These are phyloP conservation scores for Pegoplata infirma DNA, from an alignment of 2,888 invertebrate genomes.

Conservation along the genomic window DNA sequence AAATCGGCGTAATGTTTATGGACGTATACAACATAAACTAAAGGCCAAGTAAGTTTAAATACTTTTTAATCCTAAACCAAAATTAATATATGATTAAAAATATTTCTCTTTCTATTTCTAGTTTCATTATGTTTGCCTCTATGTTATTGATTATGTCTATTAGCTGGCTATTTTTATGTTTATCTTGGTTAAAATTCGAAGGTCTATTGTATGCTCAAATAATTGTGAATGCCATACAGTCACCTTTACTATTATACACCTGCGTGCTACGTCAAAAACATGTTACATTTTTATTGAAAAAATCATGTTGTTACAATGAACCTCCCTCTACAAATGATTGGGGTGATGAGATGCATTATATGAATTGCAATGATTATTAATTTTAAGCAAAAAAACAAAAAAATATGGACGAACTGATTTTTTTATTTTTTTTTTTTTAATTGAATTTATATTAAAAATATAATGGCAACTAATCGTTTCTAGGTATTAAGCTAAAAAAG, in stretches of 20 bases:
- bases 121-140: conserved; percentile 88
- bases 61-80: neutral
- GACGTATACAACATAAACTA: conserved; percentile 91
- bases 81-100: neutral
- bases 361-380: conserved; percentile 82
- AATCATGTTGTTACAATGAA: conserved; percentile 88
- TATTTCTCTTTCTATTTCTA: conserved; percentile 78
- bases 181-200: conserved; percentile 87
- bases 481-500: conserved; percentile 35
- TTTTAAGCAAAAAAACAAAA: conserved; percentile 13
- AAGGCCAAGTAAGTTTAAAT: conserved; percentile 84
- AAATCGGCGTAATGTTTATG: conserved; percentile 89
- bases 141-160: conserved; percentile 86
- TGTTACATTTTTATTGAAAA: conserved; percentile 87
- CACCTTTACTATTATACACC: conserved; percentile 86
- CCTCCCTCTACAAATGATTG: conserved; percentile 87
- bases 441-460: conserved; percentile 51
- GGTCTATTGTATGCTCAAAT: conserved; percentile 87
- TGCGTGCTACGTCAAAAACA: conserved; percentile 88
- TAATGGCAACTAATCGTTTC: conserved; percentile 42
- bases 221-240: conserved; percentile 86
- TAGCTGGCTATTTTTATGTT: conserved; percentile 86
- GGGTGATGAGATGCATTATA: conserved; percentile 93
- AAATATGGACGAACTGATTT: conserved; percentile 43
- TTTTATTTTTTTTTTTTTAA: conserved; percentile 26